Base-by-base conservation (phyloP, 2,113 vertebrate genomes). In the Ailurus styani region DNA sequence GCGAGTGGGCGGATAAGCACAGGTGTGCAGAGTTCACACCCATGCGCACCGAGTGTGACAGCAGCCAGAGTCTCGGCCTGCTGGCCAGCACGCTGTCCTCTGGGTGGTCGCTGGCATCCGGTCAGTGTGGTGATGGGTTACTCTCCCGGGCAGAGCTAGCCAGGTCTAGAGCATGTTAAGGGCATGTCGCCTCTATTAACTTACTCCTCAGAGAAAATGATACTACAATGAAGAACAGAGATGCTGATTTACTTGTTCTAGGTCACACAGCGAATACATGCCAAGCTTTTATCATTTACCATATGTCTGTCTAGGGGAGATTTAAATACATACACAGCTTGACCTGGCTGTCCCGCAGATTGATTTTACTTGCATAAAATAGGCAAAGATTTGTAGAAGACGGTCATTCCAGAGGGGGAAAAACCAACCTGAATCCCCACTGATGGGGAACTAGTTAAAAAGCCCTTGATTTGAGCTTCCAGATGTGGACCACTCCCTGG, bases 101-200 rank as follows among this genome's bases (percentile, higher is more conserved):
- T 3, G 5, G 2, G 15, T 42, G 75, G 34, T 47, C 1, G 6
- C 37, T 0, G 5, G 23, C 29, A 0, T 9, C 1, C 2, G 12
- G n/a, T 21, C 34, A 12, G 37, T 10, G 23, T 62, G 62, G 81
- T 25, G 52, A 52, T 21, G 18, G 12, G 52, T 17, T 23, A 5
- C 12, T 47, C 12, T 40, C 52, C 57, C 3, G 10, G 47, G 31
- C 70, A 29, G 82, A 54, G 50, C 40, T 9, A 17, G n/a, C 31
- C 45, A 9, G 2, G 37, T 34, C 66, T 68, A 5, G n/a, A 37
- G n/a, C 66, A 68, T 20, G 34, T 20, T 37, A 20, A 37, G 17
- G 34, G 27, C n/a, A 5, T 14, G 29, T 23, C 31, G 1, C 1
- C 9, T 1, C 2, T 37, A n/a, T 23, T 2, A 34, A 64, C 31